Evolutionary conservation across 2,888 invertebrate genomes (phyloP).

Genomic region (Formica aserva): DNA sequence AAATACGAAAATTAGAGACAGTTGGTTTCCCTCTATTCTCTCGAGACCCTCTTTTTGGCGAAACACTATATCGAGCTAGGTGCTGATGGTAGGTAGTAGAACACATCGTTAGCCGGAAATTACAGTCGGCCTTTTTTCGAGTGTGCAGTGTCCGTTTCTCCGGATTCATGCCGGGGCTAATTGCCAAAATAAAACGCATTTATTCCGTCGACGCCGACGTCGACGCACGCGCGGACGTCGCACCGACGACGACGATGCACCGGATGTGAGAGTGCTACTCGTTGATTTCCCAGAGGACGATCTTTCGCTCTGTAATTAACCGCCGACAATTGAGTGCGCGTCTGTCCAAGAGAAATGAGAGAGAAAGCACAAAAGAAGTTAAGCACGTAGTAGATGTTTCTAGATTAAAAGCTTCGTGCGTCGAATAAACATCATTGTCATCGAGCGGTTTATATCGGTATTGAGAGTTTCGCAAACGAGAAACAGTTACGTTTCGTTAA

Average conservation of each 20-base stretch:
- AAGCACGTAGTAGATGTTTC: conserved; percentile 11
- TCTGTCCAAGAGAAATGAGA: conserved; percentile 3
- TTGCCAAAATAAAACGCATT: conserved; percentile 67
- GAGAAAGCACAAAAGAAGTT: conserved; percentile 39
- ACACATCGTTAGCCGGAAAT: conserved; percentile 65
- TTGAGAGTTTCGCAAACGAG: background rate
- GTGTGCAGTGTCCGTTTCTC: conserved; percentile 19
- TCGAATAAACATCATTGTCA: conserved; percentile 33
- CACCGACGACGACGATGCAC: conserved; percentile 23
- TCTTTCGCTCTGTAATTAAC: conserved; percentile 72
- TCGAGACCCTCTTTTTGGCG: conserved; percentile 2
- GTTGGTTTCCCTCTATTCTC: background rate
- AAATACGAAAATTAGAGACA: conserved; percentile 12
- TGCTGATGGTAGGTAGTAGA: conserved; percentile 13
- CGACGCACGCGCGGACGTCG: conserved; percentile 20
- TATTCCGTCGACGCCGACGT: conserved; percentile 36
- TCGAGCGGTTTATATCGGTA: background rate
- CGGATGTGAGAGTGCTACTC: conserved; percentile 34
- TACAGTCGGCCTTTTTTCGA: conserved; percentile 58
- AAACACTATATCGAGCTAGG: background rate
- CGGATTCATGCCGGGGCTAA: conserved; percentile 49
- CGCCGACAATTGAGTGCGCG: conserved; percentile 26
- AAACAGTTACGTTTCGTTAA: conserved; percentile 8
- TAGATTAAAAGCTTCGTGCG: conserved; percentile 32
- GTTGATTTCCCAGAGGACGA: conserved; percentile 74